Base-by-base conservation (phyloP, 2,888 invertebrate genomes). In the Drosophila lutescens region DNA sequence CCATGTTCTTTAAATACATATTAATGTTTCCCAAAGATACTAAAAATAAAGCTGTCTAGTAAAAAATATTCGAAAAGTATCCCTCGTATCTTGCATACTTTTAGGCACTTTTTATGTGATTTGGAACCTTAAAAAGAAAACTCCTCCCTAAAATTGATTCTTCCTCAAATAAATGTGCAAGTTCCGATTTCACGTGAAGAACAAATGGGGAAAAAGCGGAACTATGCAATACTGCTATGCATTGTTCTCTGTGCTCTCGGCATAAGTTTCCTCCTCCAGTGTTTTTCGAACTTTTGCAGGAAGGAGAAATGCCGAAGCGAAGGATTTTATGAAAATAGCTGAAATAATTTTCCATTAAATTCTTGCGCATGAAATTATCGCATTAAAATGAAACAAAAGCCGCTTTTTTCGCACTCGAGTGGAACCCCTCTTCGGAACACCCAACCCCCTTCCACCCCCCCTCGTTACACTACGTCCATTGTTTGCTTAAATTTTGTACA, bases 341-440 rank as follows among this genome's bases (percentile, higher is more conserved):
- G 54, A 89, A 87, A 88, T 84, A 78, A 84, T 84, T 87, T 82
- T 75, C 80, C 82, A 87, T 85, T 87, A 81, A 87, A 89, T 83
- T 71, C 77, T 78, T 74, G 73, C 68, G 71, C 79, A 69, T 77
- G 77, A 80, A 80, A 80, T 88, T 89, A 86, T 84, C 75, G 84
- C 78, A 80, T 88, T 78, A 81, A 78, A 86, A 58, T 68, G 63
- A 77, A 74, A 86, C 80, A 77, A 88, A 80, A 61, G 63, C 47
- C 44, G 44, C 43, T 60, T 58, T 51, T 44, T 23, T 68, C 60
- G 34, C 36, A 57, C 60, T 60, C 36, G 36, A 60, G 58, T 15
- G 5, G 66, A 46, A 32, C 51, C 51, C 54, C 15, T n/a, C 4
- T 34, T 12, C 4, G 12, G 4, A 5, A 4, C 34, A 12, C 40